Conservation (phyloP, 2,888 invertebrate genomes). For the Spicauda simplicius region DNA sequence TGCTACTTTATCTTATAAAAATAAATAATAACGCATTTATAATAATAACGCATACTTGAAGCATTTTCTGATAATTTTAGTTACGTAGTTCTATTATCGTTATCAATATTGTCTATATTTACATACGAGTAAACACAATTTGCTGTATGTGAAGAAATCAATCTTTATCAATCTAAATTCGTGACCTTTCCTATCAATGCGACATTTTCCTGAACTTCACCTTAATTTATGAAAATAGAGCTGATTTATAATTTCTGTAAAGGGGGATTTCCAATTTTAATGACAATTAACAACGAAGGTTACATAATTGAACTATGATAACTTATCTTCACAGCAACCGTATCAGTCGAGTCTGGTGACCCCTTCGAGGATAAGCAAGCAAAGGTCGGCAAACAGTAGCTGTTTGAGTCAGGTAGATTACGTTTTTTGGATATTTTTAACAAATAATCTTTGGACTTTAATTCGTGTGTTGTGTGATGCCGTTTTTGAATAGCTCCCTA, state of each 20-base stretch:
- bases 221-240: background rate
- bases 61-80: too few species aligned
- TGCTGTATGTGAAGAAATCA: too few species aligned
- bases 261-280: constrained; percentile 40
- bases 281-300: background rate
- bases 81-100: too few species aligned
- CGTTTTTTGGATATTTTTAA: too few species aligned
- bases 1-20: too few species aligned
- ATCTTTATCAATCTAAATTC: background rate
- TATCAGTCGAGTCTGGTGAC: constrained; percentile 79
- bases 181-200: background rate
- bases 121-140: too few species aligned
- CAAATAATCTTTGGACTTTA: too few species aligned
- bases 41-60: too few species aligned
- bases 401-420: constrained; percentile 66
- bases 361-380: constrained; percentile 73
- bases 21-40: too few species aligned
- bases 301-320: background rate
- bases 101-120: too few species aligned
- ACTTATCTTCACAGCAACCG: constrained; percentile 51
- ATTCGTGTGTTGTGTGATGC: too few species aligned
- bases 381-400: constrained; percentile 61
- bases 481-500: too few species aligned
- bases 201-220: background rate
- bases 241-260: background rate